phyloP scores from a whole-genome alignment of 92 coral and sea anemone genomes.

The Scolanthus callimorphus region DNA sequence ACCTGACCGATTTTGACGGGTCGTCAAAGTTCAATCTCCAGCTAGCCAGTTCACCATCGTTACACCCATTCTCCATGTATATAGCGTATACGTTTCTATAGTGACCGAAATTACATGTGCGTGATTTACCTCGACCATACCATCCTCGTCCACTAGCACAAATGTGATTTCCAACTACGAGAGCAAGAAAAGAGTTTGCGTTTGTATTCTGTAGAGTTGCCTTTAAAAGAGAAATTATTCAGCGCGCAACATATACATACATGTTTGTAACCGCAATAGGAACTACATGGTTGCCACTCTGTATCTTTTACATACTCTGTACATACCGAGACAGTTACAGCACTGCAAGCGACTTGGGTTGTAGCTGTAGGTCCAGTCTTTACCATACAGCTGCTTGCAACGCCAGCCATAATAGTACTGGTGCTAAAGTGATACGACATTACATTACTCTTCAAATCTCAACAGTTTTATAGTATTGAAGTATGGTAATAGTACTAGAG shows the following conservation, averaged over 20 bases:
- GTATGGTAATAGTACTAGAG: too few species aligned
- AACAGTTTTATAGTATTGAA: too few species aligned
- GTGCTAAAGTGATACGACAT: too few species aligned
- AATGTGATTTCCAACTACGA: conserved; percentile 2
- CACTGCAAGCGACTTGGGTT: conserved; percentile 40
- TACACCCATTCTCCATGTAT: conserved; percentile 63
- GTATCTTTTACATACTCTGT: too few species aligned
- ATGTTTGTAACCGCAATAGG: neutral
- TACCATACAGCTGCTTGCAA: conserved; percentile 42
- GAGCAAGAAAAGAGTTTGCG: too few species aligned
- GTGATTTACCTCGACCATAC: conserved; percentile 15
- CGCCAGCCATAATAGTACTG: conserved; percentile 69
- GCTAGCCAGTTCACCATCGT: conserved; percentile 48
- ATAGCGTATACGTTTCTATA: conserved; percentile 44
- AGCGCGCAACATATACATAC: too few species aligned
- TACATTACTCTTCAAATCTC: too few species aligned
- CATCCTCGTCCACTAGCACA: conserved; percentile 31
- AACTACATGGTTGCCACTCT: too few species aligned
- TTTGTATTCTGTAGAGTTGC: too few species aligned
- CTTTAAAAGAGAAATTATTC: too few species aligned
- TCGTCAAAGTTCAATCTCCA: conserved; percentile 46
- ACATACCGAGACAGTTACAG: conserved; percentile 40
- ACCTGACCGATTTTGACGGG: conserved; percentile 44
- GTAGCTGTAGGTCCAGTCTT: conserved; percentile 47
- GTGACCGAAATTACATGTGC: conserved; percentile 47